Conservation (phyloP, 2,113 vertebrate genomes). For the Chionis minor region DNA sequence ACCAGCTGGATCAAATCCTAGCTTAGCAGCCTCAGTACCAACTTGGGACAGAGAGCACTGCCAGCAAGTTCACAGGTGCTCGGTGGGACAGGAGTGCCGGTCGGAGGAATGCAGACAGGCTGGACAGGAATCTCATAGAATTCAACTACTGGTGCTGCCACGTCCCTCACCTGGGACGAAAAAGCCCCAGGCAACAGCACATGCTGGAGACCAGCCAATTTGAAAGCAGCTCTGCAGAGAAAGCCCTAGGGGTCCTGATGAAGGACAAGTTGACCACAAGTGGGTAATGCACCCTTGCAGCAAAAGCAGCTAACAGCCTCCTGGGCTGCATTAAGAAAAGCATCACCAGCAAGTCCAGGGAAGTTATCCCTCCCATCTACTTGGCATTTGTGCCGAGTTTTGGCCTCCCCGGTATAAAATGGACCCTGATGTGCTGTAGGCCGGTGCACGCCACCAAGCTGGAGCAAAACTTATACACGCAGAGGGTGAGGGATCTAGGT, state of each 20-base stretch:
- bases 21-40: background rate
- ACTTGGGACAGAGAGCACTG: background rate
- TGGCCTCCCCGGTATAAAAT: background rate
- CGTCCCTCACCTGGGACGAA: fast-evolving
- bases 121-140: background rate
- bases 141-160: background rate
- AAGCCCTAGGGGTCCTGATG: background rate
- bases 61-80: background rate
- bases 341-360: background rate
- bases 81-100: background rate
- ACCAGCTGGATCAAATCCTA: too few relatives aligned
- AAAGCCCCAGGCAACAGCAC: background rate
- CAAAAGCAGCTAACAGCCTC: background rate
- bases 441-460: background rate
- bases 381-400: background rate
- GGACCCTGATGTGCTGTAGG: background rate
- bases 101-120: background rate
- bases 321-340: background rate
- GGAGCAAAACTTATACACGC: background rate
- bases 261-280: background rate
- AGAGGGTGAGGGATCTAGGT: background rate
- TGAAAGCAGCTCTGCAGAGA: background rate
- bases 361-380: background rate
- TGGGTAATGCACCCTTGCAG: background rate
- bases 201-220: background rate